Evolutionary conservation across 1,140 invertebrate genomes (phyloP).

Genomic region (Calosoma granatense): DNA sequence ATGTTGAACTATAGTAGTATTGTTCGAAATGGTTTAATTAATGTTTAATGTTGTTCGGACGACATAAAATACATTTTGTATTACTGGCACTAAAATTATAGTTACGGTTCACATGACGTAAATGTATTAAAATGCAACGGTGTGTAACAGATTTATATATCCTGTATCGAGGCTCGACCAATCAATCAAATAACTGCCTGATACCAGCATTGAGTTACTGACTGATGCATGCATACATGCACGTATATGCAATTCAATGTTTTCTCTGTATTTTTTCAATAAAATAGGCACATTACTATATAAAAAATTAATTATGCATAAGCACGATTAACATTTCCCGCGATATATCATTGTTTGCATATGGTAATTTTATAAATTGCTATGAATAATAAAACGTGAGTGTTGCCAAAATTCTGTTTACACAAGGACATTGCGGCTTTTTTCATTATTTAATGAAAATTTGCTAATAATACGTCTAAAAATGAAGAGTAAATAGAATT

Average conservation of each 20-base stretch:
- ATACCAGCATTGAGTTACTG: not conserved
- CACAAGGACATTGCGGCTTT: not conserved
- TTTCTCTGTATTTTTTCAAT: not conserved
- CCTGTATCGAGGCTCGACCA: not conserved
- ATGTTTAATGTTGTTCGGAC: too few relatives aligned
- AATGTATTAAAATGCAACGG: constrained; percentile 1
- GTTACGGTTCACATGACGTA: not conserved
- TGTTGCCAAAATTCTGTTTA: not conserved
- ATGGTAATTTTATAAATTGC: constrained; percentile 4
- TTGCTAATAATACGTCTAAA: too few relatives aligned
- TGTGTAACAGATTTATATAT: constrained; percentile 1
- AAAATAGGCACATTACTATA: not conserved
- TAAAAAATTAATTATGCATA: not conserved
- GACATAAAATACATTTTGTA: not conserved
- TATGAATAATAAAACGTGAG: not conserved
- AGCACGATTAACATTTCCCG: not conserved
- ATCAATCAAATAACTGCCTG: not conserved
- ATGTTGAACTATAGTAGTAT: too few relatives aligned
- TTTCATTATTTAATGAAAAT: too few relatives aligned
- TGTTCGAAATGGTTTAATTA: too few relatives aligned
- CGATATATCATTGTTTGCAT: not conserved
- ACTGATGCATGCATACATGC: too few relatives aligned
- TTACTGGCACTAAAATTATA: not conserved
- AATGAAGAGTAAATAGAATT: too few relatives aligned
- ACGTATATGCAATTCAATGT: not conserved